Evolutionary conservation across 37 sponge, comb jelly and placozoan genomes (phyloP).

Genomic region (Spongia lamella): DNA sequence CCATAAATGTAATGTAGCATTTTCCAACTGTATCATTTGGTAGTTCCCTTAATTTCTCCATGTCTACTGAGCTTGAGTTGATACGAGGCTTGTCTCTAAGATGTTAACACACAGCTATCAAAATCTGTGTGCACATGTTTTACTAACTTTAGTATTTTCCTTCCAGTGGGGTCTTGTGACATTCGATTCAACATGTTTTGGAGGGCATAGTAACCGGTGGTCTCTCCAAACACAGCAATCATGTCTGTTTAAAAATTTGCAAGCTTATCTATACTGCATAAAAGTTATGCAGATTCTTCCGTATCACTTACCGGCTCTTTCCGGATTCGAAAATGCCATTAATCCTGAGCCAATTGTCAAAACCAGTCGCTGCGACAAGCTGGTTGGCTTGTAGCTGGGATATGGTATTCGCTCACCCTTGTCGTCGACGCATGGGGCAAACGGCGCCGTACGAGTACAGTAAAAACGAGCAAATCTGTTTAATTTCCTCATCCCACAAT

Average conservation of each 20-base stretch:
- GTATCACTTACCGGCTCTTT: constrained; percentile 6
- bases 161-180: constrained; percentile 23
- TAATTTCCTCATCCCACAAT: too few species aligned
- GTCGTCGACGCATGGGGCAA: too few species aligned
- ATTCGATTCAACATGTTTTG: constrained; percentile 22
- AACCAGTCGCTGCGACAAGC: neutral
- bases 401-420: neutral
- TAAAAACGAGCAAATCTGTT: too few species aligned
- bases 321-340: neutral
- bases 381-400: constrained; percentile 2
- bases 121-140: neutral
- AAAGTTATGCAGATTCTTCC: neutral
- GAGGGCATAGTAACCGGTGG: constrained; percentile 45
- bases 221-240: constrained; percentile 61
- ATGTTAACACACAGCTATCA: neutral
- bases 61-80: constrained; percentile 17
- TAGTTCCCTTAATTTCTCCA: constrained; percentile 28
- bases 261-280: neutral
- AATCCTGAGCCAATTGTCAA: constrained; percentile 6
- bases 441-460: too few species aligned
- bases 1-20: constrained; percentile 45
- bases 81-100: constrained; percentile 42
- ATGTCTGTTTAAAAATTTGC: constrained; percentile 23
- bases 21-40: constrained; percentile 42
- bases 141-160: constrained; percentile 28